A percentile compares a stretch with the other conserved stretches of the same genome.
Conservation (phyloP, 2,797 vertebrate genomes). For the Taenioides sp. region DNA sequence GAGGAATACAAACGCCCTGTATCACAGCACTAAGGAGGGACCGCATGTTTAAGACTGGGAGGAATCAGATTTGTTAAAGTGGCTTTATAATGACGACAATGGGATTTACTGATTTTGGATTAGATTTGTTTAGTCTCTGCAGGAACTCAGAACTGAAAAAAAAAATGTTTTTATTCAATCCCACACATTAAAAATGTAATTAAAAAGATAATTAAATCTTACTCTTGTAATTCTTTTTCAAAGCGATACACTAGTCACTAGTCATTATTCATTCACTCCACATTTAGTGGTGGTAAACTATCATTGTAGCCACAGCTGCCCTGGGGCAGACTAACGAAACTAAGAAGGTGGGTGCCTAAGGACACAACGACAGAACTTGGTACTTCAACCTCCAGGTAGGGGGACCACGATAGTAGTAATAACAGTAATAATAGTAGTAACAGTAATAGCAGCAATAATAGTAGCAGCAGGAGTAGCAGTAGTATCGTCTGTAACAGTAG, state of each 20-base stretch:
- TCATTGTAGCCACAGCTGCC: too few relatives aligned
- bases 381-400: too few relatives aligned
- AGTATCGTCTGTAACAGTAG: neutral
- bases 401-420: too few relatives aligned
- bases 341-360: too few relatives aligned
- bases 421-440: neutral
- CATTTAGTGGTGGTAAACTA: too few relatives aligned
- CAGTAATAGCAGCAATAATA: neutral
- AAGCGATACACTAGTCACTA: too few relatives aligned
- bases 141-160: neutral
- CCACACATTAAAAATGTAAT: too few relatives aligned
- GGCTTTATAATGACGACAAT: neutral
- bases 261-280: too few relatives aligned
- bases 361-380: too few relatives aligned
- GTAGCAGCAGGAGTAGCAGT: neutral
- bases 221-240: too few relatives aligned
- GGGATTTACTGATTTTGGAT: neutral
- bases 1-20: constrained; percentile 1
- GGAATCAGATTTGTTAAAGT: neutral
- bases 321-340: too few relatives aligned
- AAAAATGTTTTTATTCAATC: neutral
- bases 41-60: neutral
- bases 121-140: neutral
- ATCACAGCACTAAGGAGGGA: neutral
- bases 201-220: too few relatives aligned